A percentile compares a stretch with the other conserved stretches of the same genome.
Conservation (phyloP, 2,797 vertebrate genomes). For the Protosalanx chinensis region DNA sequence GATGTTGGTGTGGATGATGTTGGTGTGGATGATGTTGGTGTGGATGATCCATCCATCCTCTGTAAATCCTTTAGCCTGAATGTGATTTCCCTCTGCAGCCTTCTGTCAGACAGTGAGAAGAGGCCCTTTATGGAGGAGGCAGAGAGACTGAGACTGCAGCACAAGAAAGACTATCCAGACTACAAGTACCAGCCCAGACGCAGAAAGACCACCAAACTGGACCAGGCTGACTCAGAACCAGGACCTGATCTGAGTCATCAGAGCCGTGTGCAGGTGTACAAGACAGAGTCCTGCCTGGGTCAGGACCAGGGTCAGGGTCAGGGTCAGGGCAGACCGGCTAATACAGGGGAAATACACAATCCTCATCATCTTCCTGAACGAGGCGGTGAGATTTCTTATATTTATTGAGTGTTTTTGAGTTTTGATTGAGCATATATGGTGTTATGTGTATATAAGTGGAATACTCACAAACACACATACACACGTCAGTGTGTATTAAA, state of each 20-base stretch:
- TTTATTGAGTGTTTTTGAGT: not conserved
- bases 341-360: slow-evolving; percentile 65
- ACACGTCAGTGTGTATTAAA: not conserved
- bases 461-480: no score
- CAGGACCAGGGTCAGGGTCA: slow-evolving; percentile 32
- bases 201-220: slow-evolving; percentile 80
- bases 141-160: slow-evolving; percentile 84
- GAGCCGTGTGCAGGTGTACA: slow-evolving; percentile 60
- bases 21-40: no score
- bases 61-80: no score
- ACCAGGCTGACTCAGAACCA: slow-evolving; percentile 72
- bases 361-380: slow-evolving; percentile 70
- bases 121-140: slow-evolving; percentile 88
- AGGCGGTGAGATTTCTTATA: slow-evolving; percentile 40
- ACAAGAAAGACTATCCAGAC: slow-evolving; percentile 91
- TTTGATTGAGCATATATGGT: no score
- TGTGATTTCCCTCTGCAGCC: slow-evolving; percentile 54
- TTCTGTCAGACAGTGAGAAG: slow-evolving; percentile 86
- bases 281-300: slow-evolving; percentile 31
- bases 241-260: slow-evolving; percentile 72
- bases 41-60: no score
- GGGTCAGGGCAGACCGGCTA: slow-evolving; percentile 48
- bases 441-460: no score
- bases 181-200: slow-evolving; percentile 92
- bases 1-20: no score